These are phyloP conservation scores for Aphelinus atriplicis DNA, from an alignment of 1,140 invertebrate genomes.

Conservation along the genomic window DNA sequence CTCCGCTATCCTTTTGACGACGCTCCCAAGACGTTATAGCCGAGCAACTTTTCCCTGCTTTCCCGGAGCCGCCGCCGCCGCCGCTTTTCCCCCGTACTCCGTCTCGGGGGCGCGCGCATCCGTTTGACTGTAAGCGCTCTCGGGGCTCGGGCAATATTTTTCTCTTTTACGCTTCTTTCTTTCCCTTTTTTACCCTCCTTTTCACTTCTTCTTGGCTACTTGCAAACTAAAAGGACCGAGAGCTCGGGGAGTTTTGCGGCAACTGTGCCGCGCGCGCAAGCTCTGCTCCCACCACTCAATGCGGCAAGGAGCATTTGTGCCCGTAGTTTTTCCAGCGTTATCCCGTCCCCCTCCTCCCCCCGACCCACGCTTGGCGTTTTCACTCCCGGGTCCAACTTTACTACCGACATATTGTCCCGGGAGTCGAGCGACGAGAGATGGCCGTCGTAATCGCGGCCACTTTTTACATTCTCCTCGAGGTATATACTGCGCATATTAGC, in stretches of 20 bases:
- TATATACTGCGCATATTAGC: no score
- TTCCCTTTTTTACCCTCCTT: not conserved
- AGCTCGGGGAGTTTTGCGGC: not conserved
- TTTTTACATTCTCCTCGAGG: no score
- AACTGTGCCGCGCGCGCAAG: not conserved
- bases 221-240: conserved; percentile 12
- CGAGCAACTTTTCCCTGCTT: conserved; percentile 48
- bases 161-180: conserved; percentile 4
- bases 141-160: conserved; percentile 26
- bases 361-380: not conserved
- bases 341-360: no score
- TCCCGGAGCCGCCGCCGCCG: conserved; percentile 9
- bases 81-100: conserved; percentile 1
- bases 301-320: not conserved
- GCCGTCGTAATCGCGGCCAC: no score
- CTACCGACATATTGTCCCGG: conserved; percentile 1
- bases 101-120: no score
- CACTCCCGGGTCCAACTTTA: not conserved
- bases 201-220: not conserved
- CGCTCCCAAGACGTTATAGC: conserved; percentile 61
- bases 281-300: not conserved
- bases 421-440: not conserved
- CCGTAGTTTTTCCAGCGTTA: not conserved
- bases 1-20: conserved; percentile 53
- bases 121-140: conserved; percentile 1